Evolutionary conservation across 2,113 vertebrate species (phyloP).

Genomic region (Rattus rattus): DNA sequence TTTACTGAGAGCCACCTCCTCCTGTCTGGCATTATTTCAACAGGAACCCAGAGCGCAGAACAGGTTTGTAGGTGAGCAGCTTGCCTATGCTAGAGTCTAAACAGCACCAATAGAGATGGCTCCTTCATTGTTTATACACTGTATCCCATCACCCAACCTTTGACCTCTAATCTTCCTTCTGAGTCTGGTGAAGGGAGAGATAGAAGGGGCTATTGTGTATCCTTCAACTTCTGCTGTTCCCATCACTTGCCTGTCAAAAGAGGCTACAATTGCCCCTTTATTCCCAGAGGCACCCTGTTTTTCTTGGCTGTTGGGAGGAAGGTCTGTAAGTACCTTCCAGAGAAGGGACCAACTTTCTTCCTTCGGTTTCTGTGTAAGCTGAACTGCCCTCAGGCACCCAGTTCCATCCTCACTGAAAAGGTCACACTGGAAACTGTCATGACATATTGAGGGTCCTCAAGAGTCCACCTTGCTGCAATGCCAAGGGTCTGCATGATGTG

Average conservation of each 20-base stretch:
- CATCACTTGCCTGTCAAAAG: not conserved
- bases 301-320: not conserved
- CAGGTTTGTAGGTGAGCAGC: not conserved
- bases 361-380: not conserved
- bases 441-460: rapidly evolving
- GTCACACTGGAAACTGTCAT: not conserved
- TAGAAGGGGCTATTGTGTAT: not conserved
- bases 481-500: not conserved
- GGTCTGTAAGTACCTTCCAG: not conserved
- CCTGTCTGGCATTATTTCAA: not conserved
- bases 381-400: rapidly evolving
- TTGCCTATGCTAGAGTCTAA: not conserved
- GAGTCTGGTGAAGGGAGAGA: not conserved
- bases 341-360: not conserved
- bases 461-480: rapidly evolving
- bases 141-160: not conserved
- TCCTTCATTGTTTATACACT: not conserved
- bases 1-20: not conserved
- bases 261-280: not conserved
- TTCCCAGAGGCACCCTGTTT: not conserved
- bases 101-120: too few relatives aligned
- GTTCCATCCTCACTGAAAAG: not conserved
- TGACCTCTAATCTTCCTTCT: not conserved
- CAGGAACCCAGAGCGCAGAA: not conserved
- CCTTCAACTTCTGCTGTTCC: rapidly evolving